A percentile compares a stretch with the other conserved stretches of the same genome.
phyloP scores from a whole-genome alignment of 2,113 vertebrate species.

The Gopherus evgoodei region DNA sequence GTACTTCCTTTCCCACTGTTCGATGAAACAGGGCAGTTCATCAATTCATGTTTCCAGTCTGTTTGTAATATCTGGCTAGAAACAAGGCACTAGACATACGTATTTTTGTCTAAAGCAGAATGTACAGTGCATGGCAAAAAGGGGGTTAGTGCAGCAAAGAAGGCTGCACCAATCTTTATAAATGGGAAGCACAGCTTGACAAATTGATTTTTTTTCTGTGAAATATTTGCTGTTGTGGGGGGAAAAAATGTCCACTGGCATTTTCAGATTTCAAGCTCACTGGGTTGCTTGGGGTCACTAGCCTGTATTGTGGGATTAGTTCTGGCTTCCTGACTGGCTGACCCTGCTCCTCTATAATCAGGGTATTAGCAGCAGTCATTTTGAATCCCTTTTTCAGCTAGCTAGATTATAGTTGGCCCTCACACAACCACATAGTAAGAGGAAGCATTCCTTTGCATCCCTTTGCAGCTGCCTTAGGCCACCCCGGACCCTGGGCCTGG shows the following conservation, averaged over 20 bases:
- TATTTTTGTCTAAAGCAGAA: slow-evolving; percentile 9
- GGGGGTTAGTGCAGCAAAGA: background rate
- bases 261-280: background rate
- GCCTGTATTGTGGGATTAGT: background rate
- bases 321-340: slow-evolving; percentile 7
- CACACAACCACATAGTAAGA: background rate
- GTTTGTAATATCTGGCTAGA: background rate
- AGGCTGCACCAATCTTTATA: background rate
- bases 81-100: background rate
- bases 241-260: background rate
- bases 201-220: background rate
- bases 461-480: background rate
- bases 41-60: slow-evolving; percentile 22
- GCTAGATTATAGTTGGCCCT: background rate
- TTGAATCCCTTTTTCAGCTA: background rate
- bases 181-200: background rate
- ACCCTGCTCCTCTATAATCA: background rate
- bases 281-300: background rate
- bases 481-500: background rate
- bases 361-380: background rate
- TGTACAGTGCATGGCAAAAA: background rate
- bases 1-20: background rate
- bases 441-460: background rate
- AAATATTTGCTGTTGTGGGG: background rate
- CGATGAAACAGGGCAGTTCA: slow-evolving; percentile 6